Evolutionary conservation across 2,888 invertebrate genomes (phyloP), one percentile per base, ranked within the genome.

Genomic region (Pedicia rivosa): DNA sequence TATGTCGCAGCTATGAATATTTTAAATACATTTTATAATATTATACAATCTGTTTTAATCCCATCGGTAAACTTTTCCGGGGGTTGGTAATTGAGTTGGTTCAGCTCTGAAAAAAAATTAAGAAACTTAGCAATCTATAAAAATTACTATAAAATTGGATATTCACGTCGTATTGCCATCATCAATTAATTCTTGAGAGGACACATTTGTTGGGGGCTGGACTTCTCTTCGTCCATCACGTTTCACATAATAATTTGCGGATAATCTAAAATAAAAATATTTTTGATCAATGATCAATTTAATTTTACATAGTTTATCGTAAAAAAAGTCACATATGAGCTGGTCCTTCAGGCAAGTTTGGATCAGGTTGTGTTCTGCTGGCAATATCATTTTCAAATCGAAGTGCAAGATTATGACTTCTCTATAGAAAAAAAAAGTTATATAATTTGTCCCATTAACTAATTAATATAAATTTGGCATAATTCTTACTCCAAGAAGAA

Each of bases 141-240:
- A 12, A 14, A 13, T 9, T 9, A 14, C 2, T 15, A 24, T 19
- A 13, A 5, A 19, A 17, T n/a, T 22, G 5, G 13, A 12, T 27
- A 27, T 12, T 27, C 12, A 25, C 6, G 9, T 16, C 29, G 16
- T 34, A 22, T 22, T 10, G 17, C 31, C 13, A 19, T 33, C 35
- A 15, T 39, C 31, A 26, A 32, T 19, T 19, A 37, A 30, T 19
- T 29, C 22, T 8, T 34, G 24, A 19, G 34, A 22, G 47, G 49
- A 40, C 50, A 45, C 10, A 40, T 58, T 54, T 30, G 57, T 51
- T 35, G 61, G 61, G 5, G 59, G 60, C 16, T 42, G 41, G 1
- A 83, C 80, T 54, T 81, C 78, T 38, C 88, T 69, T 35, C 94
- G 72, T 1, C 67, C 86, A 65, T 95, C 94, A 39, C 92, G 70